Evolutionary conservation across 1,140 invertebrate genomes (phyloP), one percentile per base, ranked within the genome.

Genomic region (Branchinecta lynchi): DNA sequence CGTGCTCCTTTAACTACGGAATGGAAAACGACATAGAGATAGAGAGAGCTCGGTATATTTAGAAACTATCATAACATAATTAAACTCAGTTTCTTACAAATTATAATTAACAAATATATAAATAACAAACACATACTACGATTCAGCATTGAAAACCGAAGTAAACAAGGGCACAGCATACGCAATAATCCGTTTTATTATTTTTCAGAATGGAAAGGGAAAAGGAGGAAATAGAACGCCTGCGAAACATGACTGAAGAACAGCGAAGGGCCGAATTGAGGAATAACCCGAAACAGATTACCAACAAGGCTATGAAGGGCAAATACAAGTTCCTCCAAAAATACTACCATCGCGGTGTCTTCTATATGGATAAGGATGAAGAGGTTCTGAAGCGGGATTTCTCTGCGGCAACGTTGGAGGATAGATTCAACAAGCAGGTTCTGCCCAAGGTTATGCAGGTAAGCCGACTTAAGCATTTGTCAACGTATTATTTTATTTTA

Each of bases 291-390:
- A 96, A 96, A 80, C 67, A 85, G 10, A 83, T 99, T 44, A 95
- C 92, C 3, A 99, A 99, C 80, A 96, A 97, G 79, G 87, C 91
- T 3, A 83, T 86, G 3, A 99, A 99, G 82, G 96, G 96, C 69
- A 99, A 99, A 82, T 99, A 99, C 82, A 98, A 98, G 78, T 99
- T 98, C 80, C 80, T 99, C 71, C 97, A 99, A 81, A 99, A 99
- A 78, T 99, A 99, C 78, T 99, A 96, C 78, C 97, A 99, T 83
- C 86, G 97, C 75, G 97, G 96, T 79, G 95, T 92, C 0, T 99
- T 99, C 84, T 99, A 93, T 78, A 82, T 99, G 82, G 92, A 98
- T 76, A 86, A 89, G 75, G 96, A 99, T 73, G 91, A 98, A 71
- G 87, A 89, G 43, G 86, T 98, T 15, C 89, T 89, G 73, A 96